Evolutionary conservation across 2,888 invertebrate genomes (phyloP).

Genomic region (Fragum whitleyi): DNA sequence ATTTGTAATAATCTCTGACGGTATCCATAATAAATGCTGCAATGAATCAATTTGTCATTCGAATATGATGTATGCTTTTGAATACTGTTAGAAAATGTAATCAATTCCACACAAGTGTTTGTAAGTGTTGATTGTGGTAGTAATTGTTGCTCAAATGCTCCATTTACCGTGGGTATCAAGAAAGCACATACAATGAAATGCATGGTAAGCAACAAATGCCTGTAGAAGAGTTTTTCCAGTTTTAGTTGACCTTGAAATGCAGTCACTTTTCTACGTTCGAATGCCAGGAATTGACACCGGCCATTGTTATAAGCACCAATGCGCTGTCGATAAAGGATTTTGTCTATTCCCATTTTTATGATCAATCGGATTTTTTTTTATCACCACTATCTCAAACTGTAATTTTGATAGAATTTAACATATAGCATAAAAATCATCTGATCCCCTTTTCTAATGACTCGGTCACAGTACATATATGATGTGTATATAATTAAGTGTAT

Average conservation of each 20-base stretch:
- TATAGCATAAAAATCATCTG: background rate
- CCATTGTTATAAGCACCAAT: background rate
- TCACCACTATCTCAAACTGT: background rate
- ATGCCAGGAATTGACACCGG: background rate
- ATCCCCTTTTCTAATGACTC: background rate
- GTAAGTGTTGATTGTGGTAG: background rate
- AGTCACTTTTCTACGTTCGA: background rate
- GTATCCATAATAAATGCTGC: background rate
- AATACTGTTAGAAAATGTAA: background rate
- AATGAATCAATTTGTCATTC: background rate
- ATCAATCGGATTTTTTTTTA: background rate
- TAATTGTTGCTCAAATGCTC: background rate
- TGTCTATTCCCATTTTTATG: background rate
- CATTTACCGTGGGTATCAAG: background rate
- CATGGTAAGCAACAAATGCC: background rate
- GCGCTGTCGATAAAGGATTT: background rate
- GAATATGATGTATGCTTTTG: background rate
- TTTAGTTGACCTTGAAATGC: background rate
- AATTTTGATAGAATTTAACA: background rate
- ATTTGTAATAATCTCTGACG: background rate
- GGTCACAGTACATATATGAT: background rate
- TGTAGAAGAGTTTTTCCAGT: background rate
- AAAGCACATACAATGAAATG: background rate
- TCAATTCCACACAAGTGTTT: background rate
- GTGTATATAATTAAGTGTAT: background rate